Percentiles rank a stretch among this genome's conserved stretches.
Conservation (phyloP, 2,888 invertebrate genomes). For the Hirtodrosophila alboralis region DNA sequence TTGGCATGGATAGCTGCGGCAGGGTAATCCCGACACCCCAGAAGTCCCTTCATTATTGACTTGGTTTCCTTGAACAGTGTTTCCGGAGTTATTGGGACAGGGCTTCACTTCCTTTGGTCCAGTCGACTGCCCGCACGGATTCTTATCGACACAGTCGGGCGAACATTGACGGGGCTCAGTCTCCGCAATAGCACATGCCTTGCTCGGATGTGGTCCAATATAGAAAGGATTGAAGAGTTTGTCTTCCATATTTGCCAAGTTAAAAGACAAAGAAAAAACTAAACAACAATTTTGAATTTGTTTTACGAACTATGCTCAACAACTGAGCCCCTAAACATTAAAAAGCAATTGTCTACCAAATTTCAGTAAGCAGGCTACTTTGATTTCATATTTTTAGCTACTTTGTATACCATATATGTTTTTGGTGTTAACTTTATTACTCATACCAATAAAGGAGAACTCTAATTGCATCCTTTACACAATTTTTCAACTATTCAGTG, state of each 20-base stretch:
- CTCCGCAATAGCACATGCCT: slow-evolving; percentile 23
- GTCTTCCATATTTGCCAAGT: slow-evolving; percentile 8
- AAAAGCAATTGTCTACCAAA: neutral
- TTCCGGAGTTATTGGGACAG: neutral
- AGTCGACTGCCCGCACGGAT: no score
- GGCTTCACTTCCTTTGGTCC: no score
- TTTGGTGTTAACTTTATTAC: no score
- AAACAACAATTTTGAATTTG: slow-evolving; percentile 3
- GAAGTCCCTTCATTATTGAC: neutral
- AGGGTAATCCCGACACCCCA: neutral
- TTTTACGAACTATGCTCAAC: slow-evolving; percentile 1
- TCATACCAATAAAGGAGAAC: no score
- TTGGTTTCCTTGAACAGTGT: neutral
- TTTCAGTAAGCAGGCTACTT: neutral
- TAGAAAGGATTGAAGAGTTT: slow-evolving; percentile 45
- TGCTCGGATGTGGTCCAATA: slow-evolving; percentile 45
- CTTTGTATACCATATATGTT: no score
- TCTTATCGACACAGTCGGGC: neutral
- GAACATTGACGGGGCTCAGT: slow-evolving; percentile 7
- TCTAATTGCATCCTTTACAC: no score
- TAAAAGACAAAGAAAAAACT: neutral
- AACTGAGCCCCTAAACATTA: neutral
- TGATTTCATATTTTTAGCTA: neutral
- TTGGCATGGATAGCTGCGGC: slow-evolving; percentile 15
- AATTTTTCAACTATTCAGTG: no score